Conservation (phyloP, 1,140 invertebrate species). For the Drosophila parvula region DNA sequence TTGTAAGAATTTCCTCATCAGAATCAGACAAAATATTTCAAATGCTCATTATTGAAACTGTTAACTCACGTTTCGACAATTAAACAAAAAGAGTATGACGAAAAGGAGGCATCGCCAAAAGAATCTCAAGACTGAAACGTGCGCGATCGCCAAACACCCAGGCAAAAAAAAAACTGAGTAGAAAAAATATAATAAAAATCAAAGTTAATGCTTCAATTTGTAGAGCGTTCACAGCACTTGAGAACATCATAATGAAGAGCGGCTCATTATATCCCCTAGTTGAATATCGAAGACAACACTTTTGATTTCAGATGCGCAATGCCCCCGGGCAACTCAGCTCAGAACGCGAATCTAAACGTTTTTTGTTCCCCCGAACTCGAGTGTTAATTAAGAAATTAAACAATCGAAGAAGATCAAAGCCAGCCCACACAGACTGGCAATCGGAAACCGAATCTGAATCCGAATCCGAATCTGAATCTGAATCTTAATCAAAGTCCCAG, state of each 20-base stretch:
- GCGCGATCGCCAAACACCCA: slow-evolving; percentile 66
- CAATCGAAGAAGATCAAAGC: slow-evolving; percentile 55
- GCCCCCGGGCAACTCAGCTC: slow-evolving; percentile 17
- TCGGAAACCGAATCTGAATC: slow-evolving; percentile 13
- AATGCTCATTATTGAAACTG: slow-evolving; percentile 73
- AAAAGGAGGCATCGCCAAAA: slow-evolving; percentile 45
- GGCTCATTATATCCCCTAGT: slow-evolving; percentile 45
- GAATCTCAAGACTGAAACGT: slow-evolving; percentile 72
- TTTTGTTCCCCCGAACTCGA: slow-evolving; percentile 23
- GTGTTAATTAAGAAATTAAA: slow-evolving; percentile 82
- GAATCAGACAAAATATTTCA: slow-evolving; percentile 52
- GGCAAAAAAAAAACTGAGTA: slow-evolving; percentile 36
- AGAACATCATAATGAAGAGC: slow-evolving; percentile 36
- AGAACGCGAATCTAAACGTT: slow-evolving; percentile 37
- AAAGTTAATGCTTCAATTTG: slow-evolving; percentile 57
- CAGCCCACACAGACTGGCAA: slow-evolving; percentile 43
- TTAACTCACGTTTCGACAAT: slow-evolving; percentile 78
- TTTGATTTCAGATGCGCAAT: slow-evolving; percentile 74
- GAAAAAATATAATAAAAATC: slow-evolving; percentile 38
- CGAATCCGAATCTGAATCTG: slow-evolving; percentile 5
- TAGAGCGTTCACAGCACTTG: slow-evolving; percentile 47
- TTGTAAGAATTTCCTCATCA: slow-evolving; percentile 70
- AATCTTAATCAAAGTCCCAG: slow-evolving; percentile 21
- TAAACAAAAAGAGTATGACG: slow-evolving; percentile 41
- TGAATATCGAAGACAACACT: slow-evolving; percentile 56